Evolutionary conservation across 2,888 invertebrate genomes (phyloP).

Genomic region (Dyspetes luteomarginatus): DNA sequence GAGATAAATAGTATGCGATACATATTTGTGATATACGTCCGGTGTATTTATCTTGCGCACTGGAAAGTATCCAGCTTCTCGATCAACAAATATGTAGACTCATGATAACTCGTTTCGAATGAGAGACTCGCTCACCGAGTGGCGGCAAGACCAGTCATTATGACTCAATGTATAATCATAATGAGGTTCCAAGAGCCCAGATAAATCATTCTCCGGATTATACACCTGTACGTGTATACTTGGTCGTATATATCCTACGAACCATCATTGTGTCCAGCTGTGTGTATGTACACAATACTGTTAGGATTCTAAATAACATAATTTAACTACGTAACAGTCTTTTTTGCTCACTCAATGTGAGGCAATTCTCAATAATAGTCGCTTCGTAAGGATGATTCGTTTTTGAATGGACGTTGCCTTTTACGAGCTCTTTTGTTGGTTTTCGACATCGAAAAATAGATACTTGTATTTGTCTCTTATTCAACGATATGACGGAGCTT

Average conservation of each 20-base stretch:
- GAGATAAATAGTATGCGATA: slow-evolving; percentile 27
- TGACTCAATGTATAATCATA: slow-evolving; percentile 60
- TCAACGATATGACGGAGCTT: not conserved
- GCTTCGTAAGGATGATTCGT: not conserved
- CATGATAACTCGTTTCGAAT: slow-evolving; percentile 53
- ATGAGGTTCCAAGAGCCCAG: slow-evolving; percentile 51
- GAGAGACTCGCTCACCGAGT: slow-evolving; percentile 56
- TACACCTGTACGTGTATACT: not conserved
- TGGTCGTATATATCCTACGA: not conserved
- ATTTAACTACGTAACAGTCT: not conserved
- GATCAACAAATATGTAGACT: slow-evolving; percentile 44
- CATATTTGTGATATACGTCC: not conserved
- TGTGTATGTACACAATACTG: not conserved
- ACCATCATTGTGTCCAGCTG: slow-evolving; percentile 3
- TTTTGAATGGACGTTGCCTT: not conserved
- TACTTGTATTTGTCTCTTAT: slow-evolving; percentile 12
- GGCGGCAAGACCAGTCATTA: slow-evolving; percentile 55
- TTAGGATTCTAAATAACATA: not conserved
- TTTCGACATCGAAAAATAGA: slow-evolving; percentile 23
- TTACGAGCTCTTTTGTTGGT: slow-evolving; percentile 5
- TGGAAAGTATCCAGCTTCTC: slow-evolving; percentile 25
- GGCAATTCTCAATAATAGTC: slow-evolving; percentile 15
- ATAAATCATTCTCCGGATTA: slow-evolving; percentile 56
- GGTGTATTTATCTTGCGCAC: slow-evolving; percentile 45
- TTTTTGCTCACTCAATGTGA: not conserved